Base-by-base conservation (phyloP, 2,888 invertebrate species). In the Oscheius sp. region DNA sequence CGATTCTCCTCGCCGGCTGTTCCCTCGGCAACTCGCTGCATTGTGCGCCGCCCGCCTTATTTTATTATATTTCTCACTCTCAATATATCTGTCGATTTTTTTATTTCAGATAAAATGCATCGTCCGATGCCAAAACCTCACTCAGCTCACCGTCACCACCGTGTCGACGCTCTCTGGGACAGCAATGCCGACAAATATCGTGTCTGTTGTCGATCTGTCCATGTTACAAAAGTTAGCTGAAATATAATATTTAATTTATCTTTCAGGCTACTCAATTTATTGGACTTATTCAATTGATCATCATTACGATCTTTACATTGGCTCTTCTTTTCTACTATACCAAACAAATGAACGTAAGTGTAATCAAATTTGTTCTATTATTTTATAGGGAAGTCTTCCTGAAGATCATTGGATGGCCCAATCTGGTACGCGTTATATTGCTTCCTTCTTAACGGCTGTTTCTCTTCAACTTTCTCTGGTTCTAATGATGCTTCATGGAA, bases 401-500 rank as follows among this genome's bases (percentile, higher is more conserved):
- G 59, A 56, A 5, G 67, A 72, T 14, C 44, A 68, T 36, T 72
- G 68, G 72, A 26, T 65, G 26, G 65, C 45, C 3, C 44, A 54
- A 20, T 57, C 66, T 38, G 69, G 71, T 59, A 68, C 72, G 2
- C 72, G 75, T 36, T 79, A 77, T 47, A 65, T 79, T 26, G 70
- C 76, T 38, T 75, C 77, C 28, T 61, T 79, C 38, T 70, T 77
- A 49, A 71, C 73, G 5, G 78, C 78, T 17, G 71, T 79, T n/a
- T 71, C 73, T 26, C 74, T 79, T 17, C 79, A 79, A 63, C 68
- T 77, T 61, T 68, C 70, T 33, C 66, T 79, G 45, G 79, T 75
- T 1, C 74, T 84, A 36, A 75, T 85, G 70, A 78, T 85, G 78
- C 67, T 84, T 17, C 82, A 84, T 69, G 84, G 84, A 50, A 74